Evolutionary conservation across 1,140 invertebrate genomes (phyloP), one percentile per base, ranked within the genome.

Genomic region (Mycetomoellerius zeteki): DNA sequence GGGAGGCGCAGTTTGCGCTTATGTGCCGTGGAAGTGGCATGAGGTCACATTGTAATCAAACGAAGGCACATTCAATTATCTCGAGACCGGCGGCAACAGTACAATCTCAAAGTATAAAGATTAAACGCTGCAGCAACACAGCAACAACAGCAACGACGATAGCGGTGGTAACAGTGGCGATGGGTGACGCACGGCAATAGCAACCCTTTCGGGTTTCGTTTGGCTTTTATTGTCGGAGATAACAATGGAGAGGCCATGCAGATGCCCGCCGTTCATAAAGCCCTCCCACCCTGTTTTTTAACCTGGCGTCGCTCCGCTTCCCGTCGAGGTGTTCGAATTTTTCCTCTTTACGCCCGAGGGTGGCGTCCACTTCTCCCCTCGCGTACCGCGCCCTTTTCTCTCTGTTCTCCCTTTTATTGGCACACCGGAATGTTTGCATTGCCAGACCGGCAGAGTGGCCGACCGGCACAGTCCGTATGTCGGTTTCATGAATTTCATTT

Each of bases 1-100:
- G 0, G 0, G 2, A 5, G 80, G 24, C 19, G 30, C 5, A 64
- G 78, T 82, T 81, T 72, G n/a, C 64, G 65, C 30, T 43, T 62
- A 37, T 50, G 47, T 14, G 52, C 14, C 12, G 14, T 60, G 47
- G 14, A 67, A 85, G 24, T 75, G 50, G 27, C 37, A 71, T 47
- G 60, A 73, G 21, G 7, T 71, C 52, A 16, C 19, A 2, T n/a
- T 16, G 60, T 76, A 12, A 58, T 78, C 85, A 77, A 85, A 84
- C 85, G 86, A 72, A 67, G 78, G 85, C 64, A 80, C 81, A 91
- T 92, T 92, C 89, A 92, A 92, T 92, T 93, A 92, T 90, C 86
- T 64, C 27, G 21, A 52, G 54, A 33, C 56, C 33, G 37, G 62
- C 75, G 72, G 43, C 8, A 8, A 47, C 43, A 75, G 71, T 69